These are phyloP conservation scores for Drosophila nasuta DNA, from an alignment of 1,140 invertebrate genomes.

Conservation along the genomic window DNA sequence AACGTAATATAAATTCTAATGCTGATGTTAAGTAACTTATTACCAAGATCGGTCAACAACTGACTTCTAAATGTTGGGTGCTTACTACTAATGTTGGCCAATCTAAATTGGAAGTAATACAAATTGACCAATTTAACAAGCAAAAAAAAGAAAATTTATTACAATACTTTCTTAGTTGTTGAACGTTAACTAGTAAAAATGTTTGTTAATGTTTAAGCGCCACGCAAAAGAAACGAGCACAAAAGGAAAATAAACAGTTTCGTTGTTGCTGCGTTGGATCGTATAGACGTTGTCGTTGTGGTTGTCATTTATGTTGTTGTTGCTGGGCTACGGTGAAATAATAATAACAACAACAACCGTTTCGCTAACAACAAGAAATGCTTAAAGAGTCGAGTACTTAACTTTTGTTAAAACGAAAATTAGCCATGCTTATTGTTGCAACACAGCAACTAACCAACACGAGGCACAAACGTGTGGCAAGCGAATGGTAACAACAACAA, in stretches of 20 bases:
- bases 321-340: constrained; percentile 28
- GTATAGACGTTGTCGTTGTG: constrained; percentile 33
- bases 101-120: constrained; percentile 22
- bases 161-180: constrained; percentile 26
- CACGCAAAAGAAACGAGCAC: constrained; percentile 38
- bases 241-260: constrained; percentile 38
- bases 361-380: constrained; percentile 65
- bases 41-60: not conserved
- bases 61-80: constrained; percentile 3
- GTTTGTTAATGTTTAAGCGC: constrained; percentile 49
- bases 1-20: too few relatives aligned
- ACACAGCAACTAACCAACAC: constrained; percentile 59
- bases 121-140: constrained; percentile 41
- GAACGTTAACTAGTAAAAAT: constrained; percentile 14
- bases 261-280: constrained; percentile 18
- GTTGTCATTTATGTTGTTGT: constrained; percentile 35
- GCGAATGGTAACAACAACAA: constrained; percentile 56
- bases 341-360: constrained; percentile 37
- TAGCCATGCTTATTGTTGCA: constrained; percentile 80
- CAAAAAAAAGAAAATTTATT: constrained; percentile 24
- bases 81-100: constrained; percentile 22
- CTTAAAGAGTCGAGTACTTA: constrained; percentile 72
- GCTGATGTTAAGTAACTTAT: not conserved
- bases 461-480: constrained; percentile 73
- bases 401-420: constrained; percentile 81